A percentile compares a stretch with the other conserved stretches of the same genome.
Conservation (phyloP, 2,888 invertebrate genomes). For the Odontocerum albicorne region DNA sequence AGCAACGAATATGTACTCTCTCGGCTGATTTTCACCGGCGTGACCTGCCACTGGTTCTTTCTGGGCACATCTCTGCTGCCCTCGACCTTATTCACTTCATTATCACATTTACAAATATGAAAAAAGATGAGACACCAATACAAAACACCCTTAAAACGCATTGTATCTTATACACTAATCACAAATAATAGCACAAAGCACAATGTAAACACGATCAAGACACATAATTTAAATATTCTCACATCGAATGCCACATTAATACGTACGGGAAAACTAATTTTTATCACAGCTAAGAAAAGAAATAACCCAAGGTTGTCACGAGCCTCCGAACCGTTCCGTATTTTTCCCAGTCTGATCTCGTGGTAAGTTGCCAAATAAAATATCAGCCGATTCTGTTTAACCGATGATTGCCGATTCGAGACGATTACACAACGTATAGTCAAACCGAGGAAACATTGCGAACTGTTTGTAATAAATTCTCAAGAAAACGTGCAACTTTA, state of each 20-base stretch:
- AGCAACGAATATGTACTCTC: slow-evolving; percentile 53
- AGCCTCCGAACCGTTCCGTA: slow-evolving; percentile 15
- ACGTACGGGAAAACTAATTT: slow-evolving; percentile 21
- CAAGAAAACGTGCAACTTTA: too few relatives aligned
- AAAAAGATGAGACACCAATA: slow-evolving; percentile 57
- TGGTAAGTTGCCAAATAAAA: slow-evolving; percentile 19
- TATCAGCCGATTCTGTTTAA: too few relatives aligned
- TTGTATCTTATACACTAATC: slow-evolving; percentile 22
- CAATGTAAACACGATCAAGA: slow-evolving; percentile 14
- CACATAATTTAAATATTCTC: slow-evolving; percentile 19
- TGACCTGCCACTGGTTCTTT: slow-evolving; percentile 17
- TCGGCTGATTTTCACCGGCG: slow-evolving; percentile 8
- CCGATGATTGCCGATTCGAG: too few relatives aligned
- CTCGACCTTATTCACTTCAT: slow-evolving; percentile 44
- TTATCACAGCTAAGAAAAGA: slow-evolving; percentile 28
- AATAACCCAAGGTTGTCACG: slow-evolving; percentile 27
- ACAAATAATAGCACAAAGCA: slow-evolving; percentile 17
- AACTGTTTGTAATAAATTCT: too few relatives aligned
- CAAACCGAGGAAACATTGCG: too few relatives aligned
- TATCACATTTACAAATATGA: slow-evolving; percentile 54
- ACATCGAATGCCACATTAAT: slow-evolving; percentile 13
- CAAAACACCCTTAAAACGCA: slow-evolving; percentile 41
- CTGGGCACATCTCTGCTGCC: slow-evolving; percentile 16
- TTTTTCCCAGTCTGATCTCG: slow-evolving; percentile 14
- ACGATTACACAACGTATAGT: too few relatives aligned